phyloP scores from a whole-genome alignment of 2,888 invertebrate species.

The Eupithecia abbreviata region DNA sequence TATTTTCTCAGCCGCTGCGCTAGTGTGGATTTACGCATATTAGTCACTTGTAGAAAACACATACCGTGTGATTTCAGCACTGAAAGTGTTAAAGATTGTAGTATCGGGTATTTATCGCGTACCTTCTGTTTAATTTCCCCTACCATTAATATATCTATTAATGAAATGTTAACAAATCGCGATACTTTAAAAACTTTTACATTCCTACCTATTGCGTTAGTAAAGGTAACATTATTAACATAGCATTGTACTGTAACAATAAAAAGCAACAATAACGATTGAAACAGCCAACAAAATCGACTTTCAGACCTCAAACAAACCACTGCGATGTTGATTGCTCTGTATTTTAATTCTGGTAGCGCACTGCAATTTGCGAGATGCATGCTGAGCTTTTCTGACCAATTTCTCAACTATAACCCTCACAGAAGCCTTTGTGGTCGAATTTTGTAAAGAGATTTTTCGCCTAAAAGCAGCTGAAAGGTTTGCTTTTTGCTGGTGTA shows the following conservation, averaged over 20 bases:
- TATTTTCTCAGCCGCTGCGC: too few relatives aligned
- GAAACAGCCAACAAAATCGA: conserved; percentile 10
- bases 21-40: too few relatives aligned
- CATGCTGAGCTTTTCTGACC: background rate
- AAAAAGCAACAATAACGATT: background rate
- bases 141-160: too few relatives aligned
- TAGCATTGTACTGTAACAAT: background rate
- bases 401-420: conserved; percentile 3
- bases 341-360: conserved; percentile 15
- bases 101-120: too few relatives aligned
- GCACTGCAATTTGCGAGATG: conserved; percentile 8
- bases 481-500: background rate
- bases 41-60: too few relatives aligned
- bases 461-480: background rate
- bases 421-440: conserved; percentile 3
- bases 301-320: conserved; percentile 14
- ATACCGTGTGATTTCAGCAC: too few relatives aligned
- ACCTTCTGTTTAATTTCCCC: too few relatives aligned
- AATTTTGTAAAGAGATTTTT: conserved; percentile 4
- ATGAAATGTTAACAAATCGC: too few relatives aligned
- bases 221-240: too few relatives aligned
- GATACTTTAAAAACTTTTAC: too few relatives aligned
- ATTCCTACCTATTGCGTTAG: too few relatives aligned
- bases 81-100: too few relatives aligned
- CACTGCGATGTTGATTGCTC: conserved; percentile 15